phyloP scores from a whole-genome alignment of 2,113 vertebrate species.

The Neodontobutis hainanensis region DNA sequence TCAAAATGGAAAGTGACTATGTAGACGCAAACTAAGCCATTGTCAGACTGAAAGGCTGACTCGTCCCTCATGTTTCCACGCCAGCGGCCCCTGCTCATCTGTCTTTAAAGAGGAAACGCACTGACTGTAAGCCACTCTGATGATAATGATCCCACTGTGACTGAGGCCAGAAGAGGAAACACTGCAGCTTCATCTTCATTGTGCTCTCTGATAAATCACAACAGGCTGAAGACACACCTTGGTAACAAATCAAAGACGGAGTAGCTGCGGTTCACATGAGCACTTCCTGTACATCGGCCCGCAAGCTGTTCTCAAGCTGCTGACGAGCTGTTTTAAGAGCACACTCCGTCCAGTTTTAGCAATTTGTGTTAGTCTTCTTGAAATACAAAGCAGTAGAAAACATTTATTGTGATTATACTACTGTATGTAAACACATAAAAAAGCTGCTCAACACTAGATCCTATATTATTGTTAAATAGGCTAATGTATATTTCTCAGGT shows the following conservation, averaged over 20 bases:
- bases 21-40: neutral
- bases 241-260: neutral
- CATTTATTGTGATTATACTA: neutral
- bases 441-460: too few relatives aligned
- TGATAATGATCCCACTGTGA: conserved; percentile 1
- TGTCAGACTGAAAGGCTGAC: neutral
- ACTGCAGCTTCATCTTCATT: neutral
- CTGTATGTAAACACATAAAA: too few relatives aligned
- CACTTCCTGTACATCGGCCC: neutral
- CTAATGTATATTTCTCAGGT: too few relatives aligned
- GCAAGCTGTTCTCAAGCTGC: neutral
- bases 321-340: neutral
- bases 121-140: neutral
- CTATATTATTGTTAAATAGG: too few relatives aligned
- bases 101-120: neutral
- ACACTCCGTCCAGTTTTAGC: neutral
- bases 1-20: neutral
- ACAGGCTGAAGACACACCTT: neutral
- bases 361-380: neutral
- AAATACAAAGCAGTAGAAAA: neutral
- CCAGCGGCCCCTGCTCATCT: too few relatives aligned
- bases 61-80: neutral
- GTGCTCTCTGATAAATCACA: neutral
- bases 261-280: neutral
- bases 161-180: neutral